Evolutionary conservation across 1,140 invertebrate species (phyloP).

Genomic region (Oryctes rhinoceros): DNA sequence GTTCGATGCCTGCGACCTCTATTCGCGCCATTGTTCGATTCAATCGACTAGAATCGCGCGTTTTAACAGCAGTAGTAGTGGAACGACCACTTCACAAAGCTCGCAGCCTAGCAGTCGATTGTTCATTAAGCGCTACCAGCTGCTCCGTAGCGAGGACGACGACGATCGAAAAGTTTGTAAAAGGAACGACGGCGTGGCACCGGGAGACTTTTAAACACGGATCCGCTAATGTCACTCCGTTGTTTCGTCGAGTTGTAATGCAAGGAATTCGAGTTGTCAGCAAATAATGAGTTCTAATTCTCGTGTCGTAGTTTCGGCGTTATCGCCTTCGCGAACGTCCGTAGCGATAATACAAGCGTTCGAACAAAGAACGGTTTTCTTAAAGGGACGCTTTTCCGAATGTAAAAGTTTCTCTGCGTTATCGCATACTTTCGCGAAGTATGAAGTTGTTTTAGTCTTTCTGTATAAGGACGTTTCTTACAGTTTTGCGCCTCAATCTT

Average conservation of each 20-base stretch:
- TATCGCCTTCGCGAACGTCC: too few relatives aligned
- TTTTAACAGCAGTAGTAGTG: not conserved
- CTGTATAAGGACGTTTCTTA: too few relatives aligned
- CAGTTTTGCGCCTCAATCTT: too few relatives aligned
- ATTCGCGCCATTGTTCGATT: not conserved
- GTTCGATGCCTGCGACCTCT: not conserved
- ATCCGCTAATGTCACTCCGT: not conserved
- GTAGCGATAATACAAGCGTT: too few relatives aligned
- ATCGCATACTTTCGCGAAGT: too few relatives aligned
- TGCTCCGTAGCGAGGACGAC: not conserved
- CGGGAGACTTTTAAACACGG: not conserved
- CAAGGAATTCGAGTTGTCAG: not conserved
- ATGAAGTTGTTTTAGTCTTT: too few relatives aligned
- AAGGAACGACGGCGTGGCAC: not conserved
- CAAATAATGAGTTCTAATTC: not conserved
- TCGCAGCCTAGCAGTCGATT: not conserved
- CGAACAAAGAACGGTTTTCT: too few relatives aligned
- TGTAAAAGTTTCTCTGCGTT: too few relatives aligned
- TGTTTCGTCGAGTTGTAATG: not conserved
- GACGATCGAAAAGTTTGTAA: not conserved
- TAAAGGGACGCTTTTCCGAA: too few relatives aligned
- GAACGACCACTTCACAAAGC: not conserved
- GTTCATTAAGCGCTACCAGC: conserved; percentile 13
- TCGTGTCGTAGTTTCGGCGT: too few relatives aligned
- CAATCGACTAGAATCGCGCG: not conserved